Evolutionary conservation across 2,797 vertebrate species (phyloP), one percentile per base, ranked within the genome.

Genomic region (Falco rusticolus): DNA sequence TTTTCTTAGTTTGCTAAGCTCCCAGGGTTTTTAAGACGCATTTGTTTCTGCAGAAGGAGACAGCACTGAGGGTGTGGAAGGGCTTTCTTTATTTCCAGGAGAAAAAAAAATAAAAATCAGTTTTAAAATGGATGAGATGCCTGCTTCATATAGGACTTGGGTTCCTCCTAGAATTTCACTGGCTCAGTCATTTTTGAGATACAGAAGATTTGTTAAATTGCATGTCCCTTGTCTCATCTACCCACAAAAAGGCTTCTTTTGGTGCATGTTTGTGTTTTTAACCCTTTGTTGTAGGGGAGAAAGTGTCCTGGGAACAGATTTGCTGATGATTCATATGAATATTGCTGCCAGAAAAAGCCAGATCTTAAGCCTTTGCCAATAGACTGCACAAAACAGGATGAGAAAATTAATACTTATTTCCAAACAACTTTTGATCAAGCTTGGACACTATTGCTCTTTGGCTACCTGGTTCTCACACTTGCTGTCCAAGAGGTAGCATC

Each of bases 1-100:
- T 97, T 97, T 96, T 89, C 87, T 77, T 82, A 80, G 87, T 93
- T 94, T 69, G 82, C 83, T 90, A 66, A 92, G 59, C 63, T 89
- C 61, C 51, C 29, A 19, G 91, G 87, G 92, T 75, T 82, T 75
- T 87, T 81, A 71, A 79, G 74, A 89, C 43, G 86, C 89, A 93
- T 95, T 84, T 90, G 57, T 95, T 94, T 93, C 85, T 94, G 78
- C 65, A 87, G 84, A 84, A 94, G 90, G 48, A 84, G 87, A 56
- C 50, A 68, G 70, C 59, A 15, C 48, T 33, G 59, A 75, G 76
- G 63, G 33, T 57, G n/a, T 19, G 26, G 61, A 89, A 65, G 64
- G 56, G 43, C 80, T 57, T 88, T 61, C 53, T 76, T 86, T 79
- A 94, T 89, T 90, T 64, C 61, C 77, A 93, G 82, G 6, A 69